Evolutionary conservation across 2,113 vertebrate genomes (phyloP).

Genomic region (Herpetotheres cachinnans): DNA sequence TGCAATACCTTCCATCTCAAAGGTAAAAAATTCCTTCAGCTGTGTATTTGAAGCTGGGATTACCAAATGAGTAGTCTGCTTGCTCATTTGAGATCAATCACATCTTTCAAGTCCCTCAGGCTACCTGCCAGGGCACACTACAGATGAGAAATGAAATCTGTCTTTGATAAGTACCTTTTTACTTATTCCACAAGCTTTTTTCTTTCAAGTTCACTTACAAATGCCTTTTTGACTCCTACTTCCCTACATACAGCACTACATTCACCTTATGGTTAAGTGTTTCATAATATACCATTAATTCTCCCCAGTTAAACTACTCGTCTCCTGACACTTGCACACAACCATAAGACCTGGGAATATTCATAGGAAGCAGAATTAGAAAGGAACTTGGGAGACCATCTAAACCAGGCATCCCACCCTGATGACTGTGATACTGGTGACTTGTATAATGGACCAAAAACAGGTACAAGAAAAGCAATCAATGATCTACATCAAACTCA

Average conservation of each 20-base stretch:
- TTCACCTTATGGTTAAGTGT: background rate
- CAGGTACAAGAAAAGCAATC: background rate
- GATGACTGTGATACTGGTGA: background rate
- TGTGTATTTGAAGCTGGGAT: background rate
- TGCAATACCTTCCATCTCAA: background rate
- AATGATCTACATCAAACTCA: background rate
- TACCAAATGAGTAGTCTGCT: background rate
- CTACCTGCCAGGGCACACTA: background rate
- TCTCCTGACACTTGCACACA: background rate
- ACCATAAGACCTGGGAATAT: background rate
- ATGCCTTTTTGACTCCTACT: background rate
- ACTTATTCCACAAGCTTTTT: background rate
- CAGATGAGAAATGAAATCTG: background rate
- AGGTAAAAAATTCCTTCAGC: background rate
- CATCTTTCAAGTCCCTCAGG: background rate
- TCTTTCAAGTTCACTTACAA: background rate
- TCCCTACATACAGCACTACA: background rate
- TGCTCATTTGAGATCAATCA: background rate
- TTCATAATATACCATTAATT: background rate
- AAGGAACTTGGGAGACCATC: background rate
- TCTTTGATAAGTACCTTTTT: background rate
- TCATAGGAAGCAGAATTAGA: background rate
- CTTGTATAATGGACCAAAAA: background rate
- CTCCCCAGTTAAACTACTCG: background rate
- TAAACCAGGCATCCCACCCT: background rate